Conservation (phyloP, 2,113 vertebrate genomes). For the Zosterops hypoxanthus region DNA sequence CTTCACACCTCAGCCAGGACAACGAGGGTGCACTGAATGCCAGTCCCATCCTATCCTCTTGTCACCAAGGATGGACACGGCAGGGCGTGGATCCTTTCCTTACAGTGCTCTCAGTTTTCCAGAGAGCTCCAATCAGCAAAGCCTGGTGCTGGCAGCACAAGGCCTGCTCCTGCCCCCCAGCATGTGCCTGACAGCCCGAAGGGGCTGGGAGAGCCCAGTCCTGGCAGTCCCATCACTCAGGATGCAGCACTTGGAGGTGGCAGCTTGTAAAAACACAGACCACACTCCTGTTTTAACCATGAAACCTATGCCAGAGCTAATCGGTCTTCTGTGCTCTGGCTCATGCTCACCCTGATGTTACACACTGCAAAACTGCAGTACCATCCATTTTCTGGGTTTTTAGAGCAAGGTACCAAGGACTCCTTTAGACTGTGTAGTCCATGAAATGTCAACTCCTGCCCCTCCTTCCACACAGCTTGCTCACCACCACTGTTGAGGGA, state of each 20-base stretch:
- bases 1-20: not conserved
- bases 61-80: rapidly evolving
- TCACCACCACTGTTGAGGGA: not conserved
- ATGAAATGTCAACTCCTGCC: not conserved
- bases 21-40: rapidly evolving
- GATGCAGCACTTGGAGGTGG: not conserved
- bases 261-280: not conserved
- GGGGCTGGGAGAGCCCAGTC: not conserved
- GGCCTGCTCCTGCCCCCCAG: not conserved
- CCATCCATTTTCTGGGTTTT: not conserved
- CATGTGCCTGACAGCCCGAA: rapidly evolving
- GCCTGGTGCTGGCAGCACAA: not conserved
- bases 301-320: not conserved
- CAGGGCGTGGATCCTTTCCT: not conserved
- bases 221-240: not conserved
- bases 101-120: not conserved
- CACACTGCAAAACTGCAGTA: not conserved
- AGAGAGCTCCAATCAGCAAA: not conserved
- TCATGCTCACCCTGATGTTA: rapidly evolving
- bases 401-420: not conserved
- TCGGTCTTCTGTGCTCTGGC: not conserved
- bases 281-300: not conserved
- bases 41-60: not conserved
- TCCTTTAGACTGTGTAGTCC: not conserved
- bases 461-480: not conserved